A percentile compares a stretch with the other conserved stretches of the same genome.
Evolutionary conservation across 2,113 vertebrate genomes (phyloP).

Genomic region (Syrmaticus mikado): DNA sequence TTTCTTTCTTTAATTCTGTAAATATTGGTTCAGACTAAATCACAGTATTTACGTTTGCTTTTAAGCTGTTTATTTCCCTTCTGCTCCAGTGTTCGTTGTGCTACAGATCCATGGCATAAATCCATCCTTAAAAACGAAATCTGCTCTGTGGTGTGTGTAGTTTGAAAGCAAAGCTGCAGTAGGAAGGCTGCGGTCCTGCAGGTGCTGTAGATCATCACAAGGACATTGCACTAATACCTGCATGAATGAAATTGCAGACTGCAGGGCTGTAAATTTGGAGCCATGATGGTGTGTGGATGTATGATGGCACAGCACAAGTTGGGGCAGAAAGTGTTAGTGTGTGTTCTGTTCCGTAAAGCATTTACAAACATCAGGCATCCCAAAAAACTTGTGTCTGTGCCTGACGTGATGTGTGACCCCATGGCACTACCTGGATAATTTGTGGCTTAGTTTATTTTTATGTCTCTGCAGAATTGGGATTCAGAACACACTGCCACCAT

Average conservation of each 20-base stretch:
- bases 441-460: fast-evolving
- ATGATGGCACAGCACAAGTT: background rate
- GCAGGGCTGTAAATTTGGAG: background rate
- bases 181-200: background rate
- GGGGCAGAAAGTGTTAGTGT: background rate
- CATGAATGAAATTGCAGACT: background rate
- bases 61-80: background rate
- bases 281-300: background rate
- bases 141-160: background rate
- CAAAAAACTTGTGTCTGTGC: background rate
- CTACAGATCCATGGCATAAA: background rate
- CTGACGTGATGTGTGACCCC: background rate
- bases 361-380: background rate
- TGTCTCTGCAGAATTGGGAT: background rate
- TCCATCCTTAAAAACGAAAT: background rate
- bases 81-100: background rate
- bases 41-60: background rate
- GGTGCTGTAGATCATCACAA: background rate
- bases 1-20: background rate
- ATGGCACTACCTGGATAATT: background rate
- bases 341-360: background rate
- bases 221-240: background rate
- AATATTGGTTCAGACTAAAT: background rate
- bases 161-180: background rate
- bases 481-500: background rate